Conservation (phyloP, 2,113 vertebrate genomes). For the Poeciliopsis turrubarensis region DNA sequence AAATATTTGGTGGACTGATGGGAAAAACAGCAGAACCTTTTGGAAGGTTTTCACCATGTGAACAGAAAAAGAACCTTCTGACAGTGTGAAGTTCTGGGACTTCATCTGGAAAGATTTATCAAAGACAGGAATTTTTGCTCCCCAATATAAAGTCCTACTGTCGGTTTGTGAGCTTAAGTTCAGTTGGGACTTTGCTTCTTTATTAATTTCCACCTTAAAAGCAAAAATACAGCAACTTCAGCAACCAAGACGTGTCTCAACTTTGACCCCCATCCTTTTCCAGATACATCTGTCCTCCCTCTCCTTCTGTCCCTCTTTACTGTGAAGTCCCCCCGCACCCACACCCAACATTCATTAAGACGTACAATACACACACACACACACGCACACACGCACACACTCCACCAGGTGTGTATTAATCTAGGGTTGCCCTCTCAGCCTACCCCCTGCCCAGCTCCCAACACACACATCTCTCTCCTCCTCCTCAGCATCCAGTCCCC, state of each 20-base stretch:
- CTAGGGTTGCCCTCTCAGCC: conserved; percentile 45
- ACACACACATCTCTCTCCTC: conserved; percentile 21
- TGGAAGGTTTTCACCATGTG: too few species aligned
- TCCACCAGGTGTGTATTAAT: conserved; percentile 64
- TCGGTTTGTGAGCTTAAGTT: background rate
- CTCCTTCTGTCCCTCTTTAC: conserved; percentile 32
- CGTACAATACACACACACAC: conserved; percentile 23
- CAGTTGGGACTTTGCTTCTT: background rate
- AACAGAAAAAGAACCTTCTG: too few species aligned
- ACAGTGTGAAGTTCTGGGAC: too few species aligned
- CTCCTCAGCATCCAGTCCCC: conserved; percentile 9
- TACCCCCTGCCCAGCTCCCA: background rate
- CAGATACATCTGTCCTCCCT: conserved; percentile 48
- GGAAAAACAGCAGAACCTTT: background rate
- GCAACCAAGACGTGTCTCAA: background rate
- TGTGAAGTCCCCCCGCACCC: conserved; percentile 13
- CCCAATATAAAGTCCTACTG: too few species aligned
- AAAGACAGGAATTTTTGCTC: too few species aligned
- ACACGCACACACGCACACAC: conserved; percentile 40
- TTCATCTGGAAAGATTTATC: too few species aligned
- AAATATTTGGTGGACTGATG: background rate
- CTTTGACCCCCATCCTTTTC: background rate
- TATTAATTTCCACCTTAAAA: background rate
- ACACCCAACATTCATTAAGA: background rate
- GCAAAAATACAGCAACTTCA: background rate